These are phyloP conservation scores for Glaucidium brasilianum DNA, from an alignment of 2,113 vertebrate genomes.

Conservation along the genomic window DNA sequence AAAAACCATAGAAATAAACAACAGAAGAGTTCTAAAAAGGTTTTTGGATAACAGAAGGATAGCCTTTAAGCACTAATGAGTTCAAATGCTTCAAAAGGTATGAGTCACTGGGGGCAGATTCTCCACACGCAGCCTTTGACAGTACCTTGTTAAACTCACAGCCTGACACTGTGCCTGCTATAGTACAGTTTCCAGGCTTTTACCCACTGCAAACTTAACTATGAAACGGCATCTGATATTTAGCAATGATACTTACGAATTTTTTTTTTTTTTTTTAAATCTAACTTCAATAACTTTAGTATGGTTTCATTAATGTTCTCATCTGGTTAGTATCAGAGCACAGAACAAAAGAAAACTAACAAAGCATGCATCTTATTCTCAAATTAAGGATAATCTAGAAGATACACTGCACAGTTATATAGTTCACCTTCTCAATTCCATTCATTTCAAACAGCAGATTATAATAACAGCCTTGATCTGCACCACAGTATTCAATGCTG, in stretches of 20 bases:
- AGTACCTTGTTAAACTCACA: not conserved
- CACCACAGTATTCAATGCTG: not conserved
- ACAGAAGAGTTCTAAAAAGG: not conserved
- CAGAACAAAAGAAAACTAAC: not conserved
- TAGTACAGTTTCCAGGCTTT: not conserved
- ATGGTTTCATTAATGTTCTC: not conserved
- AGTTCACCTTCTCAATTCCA: not conserved
- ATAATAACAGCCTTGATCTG: not conserved
- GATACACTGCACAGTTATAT: not conserved
- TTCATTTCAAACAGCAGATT: not conserved
- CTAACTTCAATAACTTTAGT: not conserved
- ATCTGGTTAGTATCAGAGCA: not conserved
- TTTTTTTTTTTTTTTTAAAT: not conserved
- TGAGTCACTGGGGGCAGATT: not conserved
- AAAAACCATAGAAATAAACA: not conserved
- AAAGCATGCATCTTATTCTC: not conserved
- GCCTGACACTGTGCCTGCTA: not conserved
- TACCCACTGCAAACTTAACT: not conserved
- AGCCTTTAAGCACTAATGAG: not conserved
- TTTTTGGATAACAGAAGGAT: not conserved
- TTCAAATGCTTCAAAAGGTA: not conserved
- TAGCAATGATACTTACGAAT: not conserved
- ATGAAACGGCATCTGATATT: not conserved
- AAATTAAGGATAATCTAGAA: not conserved
- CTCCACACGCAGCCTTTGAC: not conserved